Conservation (phyloP, 2,113 vertebrate species). For the Copsychus sechellarum region DNA sequence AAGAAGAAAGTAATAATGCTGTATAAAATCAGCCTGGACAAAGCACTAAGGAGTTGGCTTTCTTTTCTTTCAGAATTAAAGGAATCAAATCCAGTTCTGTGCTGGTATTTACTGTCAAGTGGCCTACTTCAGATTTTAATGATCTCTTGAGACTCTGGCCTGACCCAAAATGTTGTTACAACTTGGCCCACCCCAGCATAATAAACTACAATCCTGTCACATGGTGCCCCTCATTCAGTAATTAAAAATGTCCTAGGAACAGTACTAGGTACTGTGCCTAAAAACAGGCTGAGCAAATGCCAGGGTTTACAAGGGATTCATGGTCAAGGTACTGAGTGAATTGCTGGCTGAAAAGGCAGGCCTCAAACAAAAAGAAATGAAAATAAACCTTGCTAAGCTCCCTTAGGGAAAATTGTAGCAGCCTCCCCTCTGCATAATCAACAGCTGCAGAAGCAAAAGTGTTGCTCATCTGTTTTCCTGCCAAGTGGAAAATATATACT, state of each 20-base stretch:
- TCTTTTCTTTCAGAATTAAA: not conserved
- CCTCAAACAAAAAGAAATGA: not conserved
- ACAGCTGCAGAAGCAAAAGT: constrained; percentile 9
- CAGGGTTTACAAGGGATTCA: not conserved
- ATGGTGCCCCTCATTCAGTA: not conserved
- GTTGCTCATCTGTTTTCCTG: constrained; percentile 24
- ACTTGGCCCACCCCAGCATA: not conserved
- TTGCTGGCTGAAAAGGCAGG: not conserved
- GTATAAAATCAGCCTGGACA: not conserved
- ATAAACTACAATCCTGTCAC: constrained; percentile 23
- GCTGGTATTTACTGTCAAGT: constrained; percentile 33
- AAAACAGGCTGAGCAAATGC: constrained; percentile 18
- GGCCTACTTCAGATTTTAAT: constrained; percentile 47
- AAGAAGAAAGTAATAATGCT: constrained; percentile 1
- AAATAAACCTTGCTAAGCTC: constrained; percentile 15
- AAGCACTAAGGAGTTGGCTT: constrained; percentile 25
- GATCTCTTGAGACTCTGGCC: constrained; percentile 37
- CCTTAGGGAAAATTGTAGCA: not conserved
- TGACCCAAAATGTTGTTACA: constrained; percentile 40
- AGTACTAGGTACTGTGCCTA: not conserved
- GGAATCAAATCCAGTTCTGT: constrained; percentile 2
- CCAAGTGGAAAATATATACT: constrained; percentile 6
- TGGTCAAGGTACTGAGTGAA: constrained; percentile 47
- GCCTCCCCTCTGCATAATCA: not conserved
- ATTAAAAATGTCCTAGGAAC: constrained; percentile 42